phyloP scores from a whole-genome alignment of 2,797 vertebrate species.

The Pristis pectinata region DNA sequence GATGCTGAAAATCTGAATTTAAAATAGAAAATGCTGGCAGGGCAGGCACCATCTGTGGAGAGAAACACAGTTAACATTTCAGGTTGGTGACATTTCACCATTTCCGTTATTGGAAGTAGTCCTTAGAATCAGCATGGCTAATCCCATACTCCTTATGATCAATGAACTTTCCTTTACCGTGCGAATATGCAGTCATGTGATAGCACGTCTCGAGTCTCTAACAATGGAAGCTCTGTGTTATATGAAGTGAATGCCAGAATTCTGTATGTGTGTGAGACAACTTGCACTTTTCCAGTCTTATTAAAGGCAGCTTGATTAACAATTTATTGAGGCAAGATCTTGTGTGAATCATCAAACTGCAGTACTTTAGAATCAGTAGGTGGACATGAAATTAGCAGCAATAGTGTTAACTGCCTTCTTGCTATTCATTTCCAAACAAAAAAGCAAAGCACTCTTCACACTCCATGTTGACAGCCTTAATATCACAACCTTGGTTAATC shows the following conservation, averaged over 20 bases:
- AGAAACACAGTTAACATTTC: too few relatives aligned
- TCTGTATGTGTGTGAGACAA: neutral
- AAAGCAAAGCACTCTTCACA: neutral
- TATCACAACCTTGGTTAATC: neutral
- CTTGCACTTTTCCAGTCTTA: neutral
- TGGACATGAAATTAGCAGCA: neutral
- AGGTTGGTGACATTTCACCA: too few relatives aligned
- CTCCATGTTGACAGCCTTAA: neutral
- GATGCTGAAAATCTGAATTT: too few relatives aligned
- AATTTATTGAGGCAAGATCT: neutral
- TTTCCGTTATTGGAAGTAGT: too few relatives aligned
- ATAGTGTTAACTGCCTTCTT: neutral
- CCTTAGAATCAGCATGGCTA: neutral
- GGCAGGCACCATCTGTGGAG: too few relatives aligned
- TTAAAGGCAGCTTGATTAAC: neutral
- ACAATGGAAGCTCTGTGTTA: neutral
- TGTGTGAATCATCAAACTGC: slow-evolving; percentile 2
- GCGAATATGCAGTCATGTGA: neutral
- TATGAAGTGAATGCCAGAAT: neutral
- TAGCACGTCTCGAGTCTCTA: neutral
- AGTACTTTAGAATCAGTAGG: neutral
- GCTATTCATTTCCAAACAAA: neutral
- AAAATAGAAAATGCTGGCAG: too few relatives aligned
- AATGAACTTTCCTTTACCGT: neutral
- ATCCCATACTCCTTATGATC: neutral